phyloP scores from a whole-genome alignment of 1,140 invertebrate genomes.

The Scaptodrosophila lebanonensis region DNA sequence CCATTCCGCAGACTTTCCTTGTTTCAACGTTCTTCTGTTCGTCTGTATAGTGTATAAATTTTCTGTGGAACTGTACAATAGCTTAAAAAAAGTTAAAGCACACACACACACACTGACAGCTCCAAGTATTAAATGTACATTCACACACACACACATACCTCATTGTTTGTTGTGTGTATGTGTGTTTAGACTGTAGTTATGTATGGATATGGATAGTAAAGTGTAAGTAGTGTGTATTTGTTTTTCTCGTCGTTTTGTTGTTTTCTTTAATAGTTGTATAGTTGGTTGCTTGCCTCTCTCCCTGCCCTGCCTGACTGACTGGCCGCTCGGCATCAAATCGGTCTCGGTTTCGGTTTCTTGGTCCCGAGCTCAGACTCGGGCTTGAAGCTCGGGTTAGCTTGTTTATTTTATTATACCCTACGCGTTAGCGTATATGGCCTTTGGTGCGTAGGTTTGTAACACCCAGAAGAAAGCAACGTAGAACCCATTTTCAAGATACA shows the following conservation, averaged over 20 bases:
- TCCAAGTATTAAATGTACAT: constrained; percentile 38
- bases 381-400: too few relatives aligned
- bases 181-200: constrained; percentile 38
- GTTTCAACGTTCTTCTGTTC: constrained; percentile 23
- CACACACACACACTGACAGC: constrained; percentile 29
- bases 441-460: too few relatives aligned
- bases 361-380: too few relatives aligned
- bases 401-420: too few relatives aligned
- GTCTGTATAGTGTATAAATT: constrained; percentile 66
- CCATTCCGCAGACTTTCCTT: background rate
- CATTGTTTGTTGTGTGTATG: background rate
- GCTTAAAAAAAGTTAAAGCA: constrained; percentile 55
- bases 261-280: constrained; percentile 61
- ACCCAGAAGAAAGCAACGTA: too few relatives aligned
- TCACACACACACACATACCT: constrained; percentile 10
- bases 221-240: constrained; percentile 72
- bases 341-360: too few relatives aligned
- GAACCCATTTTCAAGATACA: too few relatives aligned
- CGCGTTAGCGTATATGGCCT: too few relatives aligned
- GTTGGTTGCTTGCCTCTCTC: constrained; percentile 25
- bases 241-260: constrained; percentile 56
- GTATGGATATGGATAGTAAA: constrained; percentile 63
- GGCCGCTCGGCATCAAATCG: too few relatives aligned
- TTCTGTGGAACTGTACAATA: constrained; percentile 71
- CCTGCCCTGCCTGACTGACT: too few relatives aligned